These are phyloP conservation scores for Scopus umbretta DNA, from an alignment of 2,113 vertebrate genomes.

Conservation along the genomic window DNA sequence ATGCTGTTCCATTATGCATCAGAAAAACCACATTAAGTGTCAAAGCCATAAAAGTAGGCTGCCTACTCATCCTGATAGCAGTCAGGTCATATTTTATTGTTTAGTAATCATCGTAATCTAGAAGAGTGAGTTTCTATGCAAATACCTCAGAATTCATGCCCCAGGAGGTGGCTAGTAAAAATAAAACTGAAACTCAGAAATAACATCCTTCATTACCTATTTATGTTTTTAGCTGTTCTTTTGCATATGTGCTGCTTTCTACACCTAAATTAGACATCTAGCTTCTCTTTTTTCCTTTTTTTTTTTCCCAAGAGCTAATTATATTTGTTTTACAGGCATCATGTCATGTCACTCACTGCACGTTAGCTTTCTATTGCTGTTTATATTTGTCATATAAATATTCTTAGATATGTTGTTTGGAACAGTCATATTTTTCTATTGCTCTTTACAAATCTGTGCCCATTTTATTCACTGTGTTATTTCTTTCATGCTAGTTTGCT, in stretches of 20 bases:
- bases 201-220: neutral
- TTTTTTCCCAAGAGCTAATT: neutral
- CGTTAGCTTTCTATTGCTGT: neutral
- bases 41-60: neutral
- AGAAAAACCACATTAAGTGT: neutral
- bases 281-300: neutral
- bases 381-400: neutral
- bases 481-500: neutral
- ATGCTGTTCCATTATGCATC: conserved; percentile 9
- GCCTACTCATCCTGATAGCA: neutral
- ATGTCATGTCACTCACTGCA: neutral
- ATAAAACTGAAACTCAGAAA: neutral
- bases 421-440: neutral
- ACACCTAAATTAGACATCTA: neutral
- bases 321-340: neutral
- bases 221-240: neutral
- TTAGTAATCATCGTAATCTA: neutral
- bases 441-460: neutral
- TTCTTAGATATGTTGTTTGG: neutral
- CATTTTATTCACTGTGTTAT: neutral
- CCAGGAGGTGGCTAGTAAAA: neutral
- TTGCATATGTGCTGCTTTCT: neutral
- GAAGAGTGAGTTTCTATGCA: neutral
- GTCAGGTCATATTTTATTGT: neutral
- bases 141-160: neutral